A percentile compares a stretch with the other conserved stretches of the same genome.
Conservation (phyloP, 1,140 invertebrate species). For the Diuraphis noxia region DNA sequence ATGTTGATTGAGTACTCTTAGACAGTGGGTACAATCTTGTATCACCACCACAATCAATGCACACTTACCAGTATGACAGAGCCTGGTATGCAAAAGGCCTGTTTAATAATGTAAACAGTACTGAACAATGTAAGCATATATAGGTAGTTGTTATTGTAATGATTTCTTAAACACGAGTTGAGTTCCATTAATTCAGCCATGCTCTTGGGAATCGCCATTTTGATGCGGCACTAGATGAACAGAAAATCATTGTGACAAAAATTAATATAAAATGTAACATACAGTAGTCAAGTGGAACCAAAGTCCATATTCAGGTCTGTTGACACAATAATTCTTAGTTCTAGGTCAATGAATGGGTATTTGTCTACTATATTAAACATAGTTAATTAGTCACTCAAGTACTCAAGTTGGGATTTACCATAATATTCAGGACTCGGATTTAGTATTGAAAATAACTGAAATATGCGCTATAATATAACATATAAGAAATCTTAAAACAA, state of each 20-base stretch:
- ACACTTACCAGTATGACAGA: slow-evolving; percentile 27
- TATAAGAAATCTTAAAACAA: too few species aligned
- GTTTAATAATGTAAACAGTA: slow-evolving; percentile 41
- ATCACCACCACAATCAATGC: not conserved
- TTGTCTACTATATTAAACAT: not conserved
- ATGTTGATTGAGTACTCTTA: not conserved
- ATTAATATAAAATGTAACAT: not conserved
- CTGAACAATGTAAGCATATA: slow-evolving; percentile 25
- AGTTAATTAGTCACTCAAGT: too few species aligned
- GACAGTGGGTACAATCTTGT: not conserved
- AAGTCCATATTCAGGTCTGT: not conserved
- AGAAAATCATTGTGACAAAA: not conserved
- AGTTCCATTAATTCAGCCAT: not conserved
- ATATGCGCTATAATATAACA: too few species aligned
- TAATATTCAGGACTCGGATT: too few species aligned
- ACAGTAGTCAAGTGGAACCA: not conserved
- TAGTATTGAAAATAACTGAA: too few species aligned
- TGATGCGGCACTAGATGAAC: not conserved
- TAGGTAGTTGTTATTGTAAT: not conserved
- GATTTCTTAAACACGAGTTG: slow-evolving; percentile 11
- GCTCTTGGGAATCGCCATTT: not conserved
- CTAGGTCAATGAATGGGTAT: not conserved
- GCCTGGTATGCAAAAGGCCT: slow-evolving; percentile 37
- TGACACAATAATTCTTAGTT: not conserved
- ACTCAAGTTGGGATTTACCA: too few species aligned